Percentiles rank a stretch among this genome's conserved stretches.
Conservation (phyloP, 2,113 vertebrate genomes). For the Dinomys branickii region DNA sequence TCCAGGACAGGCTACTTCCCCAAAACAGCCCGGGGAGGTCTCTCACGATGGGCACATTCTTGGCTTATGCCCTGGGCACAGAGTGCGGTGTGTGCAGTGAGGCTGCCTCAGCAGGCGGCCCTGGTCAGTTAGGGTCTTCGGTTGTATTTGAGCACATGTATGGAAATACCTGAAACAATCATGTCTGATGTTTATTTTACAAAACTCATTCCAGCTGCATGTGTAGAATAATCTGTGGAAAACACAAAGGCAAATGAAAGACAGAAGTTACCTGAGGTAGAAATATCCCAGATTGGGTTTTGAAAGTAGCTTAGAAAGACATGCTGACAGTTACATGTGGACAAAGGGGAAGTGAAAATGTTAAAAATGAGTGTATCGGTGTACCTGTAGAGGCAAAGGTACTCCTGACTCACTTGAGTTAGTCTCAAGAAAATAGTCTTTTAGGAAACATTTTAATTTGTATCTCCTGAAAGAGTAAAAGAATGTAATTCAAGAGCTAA, state of each 20-base stretch:
- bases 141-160: neutral
- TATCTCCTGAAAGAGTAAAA: neutral
- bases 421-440: neutral
- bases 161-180: neutral
- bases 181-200: neutral
- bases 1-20: neutral
- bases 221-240: neutral
- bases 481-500: neutral
- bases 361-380: neutral
- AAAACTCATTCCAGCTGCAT: neutral
- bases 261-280: neutral
- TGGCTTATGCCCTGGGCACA: neutral
- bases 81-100: rapidly evolving
- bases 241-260: neutral
- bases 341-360: neutral
- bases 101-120: too few species aligned
- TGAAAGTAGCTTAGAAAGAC: neutral
- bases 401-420: neutral
- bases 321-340: neutral
- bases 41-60: neutral
- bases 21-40: neutral
- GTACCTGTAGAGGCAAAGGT: neutral
- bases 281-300: neutral
- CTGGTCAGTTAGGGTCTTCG: neutral
- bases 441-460: slow-evolving; percentile 20